These are phyloP conservation scores for Orchesellides sinensis DNA, from an alignment of 2,888 invertebrate species.

Conservation along the genomic window DNA sequence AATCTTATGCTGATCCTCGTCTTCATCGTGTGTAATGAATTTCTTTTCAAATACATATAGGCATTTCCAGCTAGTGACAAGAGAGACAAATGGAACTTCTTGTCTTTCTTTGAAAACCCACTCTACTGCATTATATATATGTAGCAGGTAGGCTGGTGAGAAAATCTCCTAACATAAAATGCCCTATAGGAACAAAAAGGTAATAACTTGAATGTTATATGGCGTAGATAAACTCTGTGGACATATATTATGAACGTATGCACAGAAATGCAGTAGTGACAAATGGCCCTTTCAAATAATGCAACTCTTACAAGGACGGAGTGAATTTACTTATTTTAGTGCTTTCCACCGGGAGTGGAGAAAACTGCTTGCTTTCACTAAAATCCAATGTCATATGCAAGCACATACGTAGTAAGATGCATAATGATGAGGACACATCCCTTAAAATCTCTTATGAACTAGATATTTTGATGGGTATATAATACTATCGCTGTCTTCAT, in stretches of 20 bases:
- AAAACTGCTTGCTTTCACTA: conserved; percentile 40
- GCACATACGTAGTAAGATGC: too few relatives aligned
- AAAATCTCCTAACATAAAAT: not conserved
- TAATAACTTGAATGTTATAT: not conserved
- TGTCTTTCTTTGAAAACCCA: conserved; percentile 2
- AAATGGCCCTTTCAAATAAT: not conserved
- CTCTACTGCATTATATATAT: not conserved
- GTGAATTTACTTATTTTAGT: not conserved
- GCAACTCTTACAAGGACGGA: conserved; percentile 12
- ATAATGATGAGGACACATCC: conserved; percentile 1
- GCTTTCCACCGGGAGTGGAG: conserved; percentile 10
- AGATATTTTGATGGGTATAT: not conserved
- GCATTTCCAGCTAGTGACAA: conserved; percentile 8
- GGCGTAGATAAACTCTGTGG: too few relatives aligned
- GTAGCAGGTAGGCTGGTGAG: not conserved
- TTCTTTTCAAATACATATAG: conserved; percentile 64
- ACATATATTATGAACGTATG: not conserved
- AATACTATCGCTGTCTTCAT: not conserved
- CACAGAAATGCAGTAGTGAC: not conserved
- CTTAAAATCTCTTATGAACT: conserved; percentile 40
- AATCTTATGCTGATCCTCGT: conserved; percentile 65
- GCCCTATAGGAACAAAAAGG: not conserved
- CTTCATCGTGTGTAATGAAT: conserved; percentile 60
- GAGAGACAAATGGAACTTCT: conserved; percentile 28
- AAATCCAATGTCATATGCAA: conserved; percentile 1